Percentiles rank a stretch among this genome's conserved stretches.
phyloP scores from a whole-genome alignment of 2,113 vertebrate genomes.

The Mellivora capensis region DNA sequence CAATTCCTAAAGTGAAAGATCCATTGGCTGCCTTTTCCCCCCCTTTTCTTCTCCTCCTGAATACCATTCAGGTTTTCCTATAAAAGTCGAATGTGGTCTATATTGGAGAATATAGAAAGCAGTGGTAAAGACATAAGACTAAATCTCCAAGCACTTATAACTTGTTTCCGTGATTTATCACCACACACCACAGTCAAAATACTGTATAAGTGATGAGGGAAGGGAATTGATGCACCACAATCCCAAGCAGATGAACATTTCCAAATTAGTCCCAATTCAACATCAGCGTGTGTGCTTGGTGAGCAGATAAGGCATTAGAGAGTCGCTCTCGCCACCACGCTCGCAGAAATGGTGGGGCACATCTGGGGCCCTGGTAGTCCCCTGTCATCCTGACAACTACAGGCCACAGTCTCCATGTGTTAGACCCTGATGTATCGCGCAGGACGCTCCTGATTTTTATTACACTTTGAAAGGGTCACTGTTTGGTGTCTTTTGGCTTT shows the following conservation, averaged over 20 bases:
- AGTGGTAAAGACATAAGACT: constrained; percentile 73
- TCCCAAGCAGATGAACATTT: constrained; percentile 55
- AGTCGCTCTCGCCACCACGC: constrained; percentile 19
- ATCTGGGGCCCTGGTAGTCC: not conserved
- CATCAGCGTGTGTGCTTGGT: constrained; percentile 32
- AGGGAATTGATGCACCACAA: constrained; percentile 24
- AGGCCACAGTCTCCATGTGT: not conserved
- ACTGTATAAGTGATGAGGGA: constrained; percentile 61
- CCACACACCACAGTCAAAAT: constrained; percentile 72
- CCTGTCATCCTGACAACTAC: not conserved
- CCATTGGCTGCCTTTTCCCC: constrained; percentile 63
- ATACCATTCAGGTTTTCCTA: constrained; percentile 69
- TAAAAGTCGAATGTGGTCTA: constrained; percentile 72
- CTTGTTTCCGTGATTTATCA: constrained; percentile 81
- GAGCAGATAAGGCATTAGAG: constrained; percentile 44
- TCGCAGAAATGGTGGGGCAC: not conserved
- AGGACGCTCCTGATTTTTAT: not conserved
- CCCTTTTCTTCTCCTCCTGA: constrained; percentile 58
- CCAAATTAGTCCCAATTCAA: constrained; percentile 60
- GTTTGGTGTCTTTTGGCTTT: constrained; percentile 8
- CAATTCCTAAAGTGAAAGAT: constrained; percentile 74
- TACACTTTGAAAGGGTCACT: not conserved
- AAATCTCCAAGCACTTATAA: constrained; percentile 76
- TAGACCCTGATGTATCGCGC: not conserved
- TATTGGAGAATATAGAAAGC: constrained; percentile 79